Evolutionary conservation across 2,888 invertebrate species (phyloP).

Genomic region (Boloria euphrosyne): DNA sequence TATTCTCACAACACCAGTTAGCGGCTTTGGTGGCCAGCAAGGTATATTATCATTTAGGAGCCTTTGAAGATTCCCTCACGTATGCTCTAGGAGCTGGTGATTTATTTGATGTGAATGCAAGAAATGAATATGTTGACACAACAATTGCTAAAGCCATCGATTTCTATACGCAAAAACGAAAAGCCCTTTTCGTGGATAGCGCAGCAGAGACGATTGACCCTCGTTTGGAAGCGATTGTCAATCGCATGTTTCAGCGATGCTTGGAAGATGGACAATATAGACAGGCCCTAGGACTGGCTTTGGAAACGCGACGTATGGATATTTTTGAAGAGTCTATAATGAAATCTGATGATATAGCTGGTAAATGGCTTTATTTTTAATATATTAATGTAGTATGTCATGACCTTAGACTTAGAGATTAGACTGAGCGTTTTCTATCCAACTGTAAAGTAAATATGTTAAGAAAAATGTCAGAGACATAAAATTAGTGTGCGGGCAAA

Average conservation of each 20-base stretch:
- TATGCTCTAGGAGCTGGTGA: constrained; percentile 98
- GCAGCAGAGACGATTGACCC: constrained; percentile 88
- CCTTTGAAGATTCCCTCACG: constrained; percentile 98
- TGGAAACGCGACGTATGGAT: constrained; percentile 98
- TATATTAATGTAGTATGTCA: neutral
- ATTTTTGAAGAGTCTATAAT: constrained; percentile 96
- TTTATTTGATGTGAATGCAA: constrained; percentile 96
- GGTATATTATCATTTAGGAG: constrained; percentile 98
- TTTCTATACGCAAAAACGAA: constrained; percentile 94
- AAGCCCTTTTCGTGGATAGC: constrained; percentile 87
- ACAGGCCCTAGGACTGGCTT: constrained; percentile 97
- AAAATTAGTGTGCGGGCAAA: too few relatives aligned
- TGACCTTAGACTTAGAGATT: too few relatives aligned
- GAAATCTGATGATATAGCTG: constrained; percentile 94
- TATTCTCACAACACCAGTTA: constrained; percentile 93
- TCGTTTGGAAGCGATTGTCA: constrained; percentile 95
- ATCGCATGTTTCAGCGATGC: constrained; percentile 98
- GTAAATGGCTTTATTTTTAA: constrained; percentile 44
- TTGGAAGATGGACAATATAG: constrained; percentile 96
- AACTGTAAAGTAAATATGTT: too few relatives aligned
- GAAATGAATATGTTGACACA: constrained; percentile 98
- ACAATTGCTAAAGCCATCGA: constrained; percentile 99
- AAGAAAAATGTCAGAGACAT: too few relatives aligned
- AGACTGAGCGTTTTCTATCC: too few relatives aligned
- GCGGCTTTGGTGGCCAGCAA: constrained; percentile 99